Percentiles rank a stretch among this genome's conserved stretches.
Evolutionary conservation across 2,113 vertebrate species (phyloP).

Genomic region (Grammomys dolichurus): DNA sequence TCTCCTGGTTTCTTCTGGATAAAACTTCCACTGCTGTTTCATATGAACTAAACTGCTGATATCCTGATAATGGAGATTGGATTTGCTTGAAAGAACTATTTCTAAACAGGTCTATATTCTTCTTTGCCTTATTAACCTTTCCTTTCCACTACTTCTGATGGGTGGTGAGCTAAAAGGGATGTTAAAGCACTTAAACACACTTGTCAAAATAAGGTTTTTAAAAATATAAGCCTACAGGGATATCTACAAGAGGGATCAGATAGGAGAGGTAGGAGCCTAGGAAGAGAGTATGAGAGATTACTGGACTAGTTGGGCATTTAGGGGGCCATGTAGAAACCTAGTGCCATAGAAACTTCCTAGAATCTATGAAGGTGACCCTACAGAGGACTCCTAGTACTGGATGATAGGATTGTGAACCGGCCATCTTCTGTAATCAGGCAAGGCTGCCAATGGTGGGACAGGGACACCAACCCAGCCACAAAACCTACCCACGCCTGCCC

Average conservation of each 20-base stretch:
- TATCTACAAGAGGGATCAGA: background rate
- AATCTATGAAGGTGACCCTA: background rate
- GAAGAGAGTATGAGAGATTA: background rate
- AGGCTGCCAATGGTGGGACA: background rate
- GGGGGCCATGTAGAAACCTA: background rate
- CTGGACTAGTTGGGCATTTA: background rate
- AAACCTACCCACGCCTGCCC: background rate
- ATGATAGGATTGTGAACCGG: background rate
- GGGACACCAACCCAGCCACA: background rate
- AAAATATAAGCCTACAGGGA: too few relatives aligned
- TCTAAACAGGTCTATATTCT: too few relatives aligned
- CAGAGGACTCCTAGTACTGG: background rate
- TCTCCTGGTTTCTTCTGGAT: too few relatives aligned
- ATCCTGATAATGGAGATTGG: too few relatives aligned
- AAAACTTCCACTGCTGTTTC: too few relatives aligned
- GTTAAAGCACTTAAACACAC: too few relatives aligned
- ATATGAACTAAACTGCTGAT: too few relatives aligned
- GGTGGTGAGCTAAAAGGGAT: too few relatives aligned
- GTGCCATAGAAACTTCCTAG: background rate
- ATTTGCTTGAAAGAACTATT: too few relatives aligned
- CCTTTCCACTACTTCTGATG: too few relatives aligned
- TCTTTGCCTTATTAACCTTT: too few relatives aligned
- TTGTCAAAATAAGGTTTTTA: too few relatives aligned
- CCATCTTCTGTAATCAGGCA: background rate
- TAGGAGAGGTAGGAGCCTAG: background rate